Conservation (phyloP, 1,140 invertebrate genomes). For the Ips typographus region DNA sequence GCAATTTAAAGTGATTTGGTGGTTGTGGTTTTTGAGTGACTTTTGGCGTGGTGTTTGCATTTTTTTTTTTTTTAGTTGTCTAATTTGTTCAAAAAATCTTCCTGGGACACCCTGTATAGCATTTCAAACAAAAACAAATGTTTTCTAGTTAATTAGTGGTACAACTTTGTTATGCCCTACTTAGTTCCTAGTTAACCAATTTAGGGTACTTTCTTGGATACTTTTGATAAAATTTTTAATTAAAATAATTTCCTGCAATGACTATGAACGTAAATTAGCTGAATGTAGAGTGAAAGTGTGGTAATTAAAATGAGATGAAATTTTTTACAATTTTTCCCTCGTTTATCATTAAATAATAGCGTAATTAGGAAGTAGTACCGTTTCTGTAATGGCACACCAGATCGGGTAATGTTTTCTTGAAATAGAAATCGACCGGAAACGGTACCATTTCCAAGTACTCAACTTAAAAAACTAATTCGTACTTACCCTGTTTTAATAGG, state of each 20-base stretch:
- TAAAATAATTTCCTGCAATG: too few species aligned
- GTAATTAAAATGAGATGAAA: too few species aligned
- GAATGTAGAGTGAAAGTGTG: too few species aligned
- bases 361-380: background rate
- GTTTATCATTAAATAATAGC: background rate
- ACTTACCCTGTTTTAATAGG: constrained; percentile 42
- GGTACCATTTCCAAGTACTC: background rate
- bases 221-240: too few species aligned
- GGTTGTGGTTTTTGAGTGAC: constrained; percentile 31
- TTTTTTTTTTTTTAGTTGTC: constrained; percentile 17
- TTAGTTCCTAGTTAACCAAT: too few species aligned
- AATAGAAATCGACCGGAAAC: background rate
- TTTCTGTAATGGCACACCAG: background rate
- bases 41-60: constrained; percentile 16
- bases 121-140: background rate
- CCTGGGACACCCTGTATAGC: background rate
- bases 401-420: background rate
- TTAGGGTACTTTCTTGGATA: too few species aligned
- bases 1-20: constrained; percentile 33
- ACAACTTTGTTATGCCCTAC: background rate
- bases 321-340: too few species aligned
- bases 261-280: too few species aligned
- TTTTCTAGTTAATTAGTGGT: background rate
- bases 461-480: background rate
- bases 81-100: background rate